Evolutionary conservation across 2,113 vertebrate species (phyloP), one percentile per base, ranked within the genome.

Genomic region (Lucifuga dentata): DNA sequence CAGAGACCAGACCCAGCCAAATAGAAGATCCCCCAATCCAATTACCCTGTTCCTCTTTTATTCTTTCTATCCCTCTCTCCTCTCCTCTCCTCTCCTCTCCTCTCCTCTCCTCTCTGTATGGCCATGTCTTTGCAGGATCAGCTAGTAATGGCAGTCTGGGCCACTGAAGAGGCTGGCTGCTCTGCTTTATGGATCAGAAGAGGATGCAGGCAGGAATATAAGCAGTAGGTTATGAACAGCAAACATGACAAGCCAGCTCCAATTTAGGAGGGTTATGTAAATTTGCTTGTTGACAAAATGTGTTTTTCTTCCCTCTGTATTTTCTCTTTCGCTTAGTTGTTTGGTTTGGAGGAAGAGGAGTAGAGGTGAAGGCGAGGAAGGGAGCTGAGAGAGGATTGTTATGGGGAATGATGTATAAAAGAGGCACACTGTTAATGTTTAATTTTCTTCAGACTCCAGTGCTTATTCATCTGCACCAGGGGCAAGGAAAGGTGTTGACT

Each of bases 1-100:
- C 91, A 92, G 89, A 87, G 89, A 88, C 81, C 79, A 86, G 88
- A 86, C 73, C 78, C 62, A 79, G 91, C 88, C 90, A 92, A 93
- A 93, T 90, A 87, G 90, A 92, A 90, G 90, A 90, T 82, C 80
- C 89, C 76, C 84, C 89, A 81, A 93, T 93, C 92, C 92, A 92
- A 92, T 93, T 93, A 94, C 82, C 75, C 78, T 69, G 77, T 76
- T 81, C 73, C 65, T 80, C 83, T 82, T 73, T 76, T 80, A 83
- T 82, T 74, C 83, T 21, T 49, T 32, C 44, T 41, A 15, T 39
- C 16, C 23, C 40, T 17, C 15, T 39, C 53, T 45, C 40, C n/a
- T 15, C 51, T 36, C 21, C 10, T 38, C 51, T 55, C 44, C 61
- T 16, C 45, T 58, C 46, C 29, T 24, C 63, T 48, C 53, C 24